Evolutionary conservation across 2,113 vertebrate species (phyloP), one percentile per base, ranked within the genome.

Genomic region (Psilopogon haemacephalus): DNA sequence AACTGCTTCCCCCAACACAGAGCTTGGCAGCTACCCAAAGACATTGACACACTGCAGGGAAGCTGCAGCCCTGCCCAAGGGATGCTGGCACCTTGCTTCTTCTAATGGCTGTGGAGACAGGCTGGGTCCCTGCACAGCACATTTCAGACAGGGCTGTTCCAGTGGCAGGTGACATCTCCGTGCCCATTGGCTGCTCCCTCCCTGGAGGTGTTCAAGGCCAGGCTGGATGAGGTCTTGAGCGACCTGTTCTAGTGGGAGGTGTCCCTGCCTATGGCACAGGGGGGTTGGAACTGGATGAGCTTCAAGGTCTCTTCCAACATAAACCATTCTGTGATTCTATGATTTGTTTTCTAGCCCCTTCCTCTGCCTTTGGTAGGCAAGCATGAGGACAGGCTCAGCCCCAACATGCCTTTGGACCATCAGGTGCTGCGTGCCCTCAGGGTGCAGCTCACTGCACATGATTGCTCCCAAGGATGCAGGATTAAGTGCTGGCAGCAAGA

Each of bases 81-180:
- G 15, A 15, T 8, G 30, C 40, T 79, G 0, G 65, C 32, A 44
- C 3, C 0, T 33, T 2, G 0, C 23, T 30, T 26, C 44, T 40
- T 5, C n/a, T 64, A 12, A 35, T 63, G 52, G 40, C 79, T 85
- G 46, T 85, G 46, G 27, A 18, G 52, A 23, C 27, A 9, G 56
- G 24, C 40, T 56, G 35, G 32, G 55, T 3, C 12, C 37, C 44
- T 3, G 1, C 16, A 32, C 2, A 8, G 27, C 20, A 2, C 2
- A 3, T 46, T 35, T 17, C 50, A 15, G 46, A 55, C 16, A 15
- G 32, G 46, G 68, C 76, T 30, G 52, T 9, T 15, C 70, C 62
- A 2, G n/a, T 1, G 50, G 18, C 3, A 2, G 18, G 9, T 60
- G 46, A 40, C 40, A 37, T 13, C 40, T 46, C n/a, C 35, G 68